Conservation (phyloP, 2,113 vertebrate genomes). For the Saccopteryx leptura region DNA sequence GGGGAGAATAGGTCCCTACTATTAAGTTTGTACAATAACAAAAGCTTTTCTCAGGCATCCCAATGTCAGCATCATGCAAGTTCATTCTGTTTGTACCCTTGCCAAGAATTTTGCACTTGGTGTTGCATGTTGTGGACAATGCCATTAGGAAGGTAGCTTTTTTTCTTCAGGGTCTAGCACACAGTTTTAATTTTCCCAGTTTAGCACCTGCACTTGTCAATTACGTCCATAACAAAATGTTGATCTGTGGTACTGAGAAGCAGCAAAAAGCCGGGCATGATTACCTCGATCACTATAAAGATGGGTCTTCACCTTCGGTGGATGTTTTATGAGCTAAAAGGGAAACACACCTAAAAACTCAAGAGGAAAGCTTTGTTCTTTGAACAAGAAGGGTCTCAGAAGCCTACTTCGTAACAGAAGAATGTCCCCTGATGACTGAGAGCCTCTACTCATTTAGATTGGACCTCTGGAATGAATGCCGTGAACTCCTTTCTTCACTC, state of each 20-base stretch:
- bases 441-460: neutral
- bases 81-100: neutral
- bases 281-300: slow-evolving; percentile 58
- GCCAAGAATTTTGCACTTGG: neutral
- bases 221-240: neutral
- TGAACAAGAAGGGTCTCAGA: slow-evolving; percentile 52
- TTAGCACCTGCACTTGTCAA: neutral
- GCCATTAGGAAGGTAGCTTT: neutral
- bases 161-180: neutral
- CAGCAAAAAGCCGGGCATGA: neutral
- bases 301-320: slow-evolving; percentile 32
- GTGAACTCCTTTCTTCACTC: slow-evolving; percentile 33
- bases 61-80: neutral
- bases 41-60: neutral
- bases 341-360: slow-evolving; percentile 57
- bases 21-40: neutral
- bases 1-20: neutral
- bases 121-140: neutral
- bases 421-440: neutral
- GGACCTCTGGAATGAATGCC: slow-evolving; percentile 43
- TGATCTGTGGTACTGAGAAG: neutral
- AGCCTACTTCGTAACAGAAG: slow-evolving; percentile 58
- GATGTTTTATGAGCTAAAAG: neutral
- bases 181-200: neutral
- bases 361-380: slow-evolving; percentile 70